phyloP scores from a whole-genome alignment of 2,888 invertebrate genomes.

The Glaucopsyche alexis region DNA sequence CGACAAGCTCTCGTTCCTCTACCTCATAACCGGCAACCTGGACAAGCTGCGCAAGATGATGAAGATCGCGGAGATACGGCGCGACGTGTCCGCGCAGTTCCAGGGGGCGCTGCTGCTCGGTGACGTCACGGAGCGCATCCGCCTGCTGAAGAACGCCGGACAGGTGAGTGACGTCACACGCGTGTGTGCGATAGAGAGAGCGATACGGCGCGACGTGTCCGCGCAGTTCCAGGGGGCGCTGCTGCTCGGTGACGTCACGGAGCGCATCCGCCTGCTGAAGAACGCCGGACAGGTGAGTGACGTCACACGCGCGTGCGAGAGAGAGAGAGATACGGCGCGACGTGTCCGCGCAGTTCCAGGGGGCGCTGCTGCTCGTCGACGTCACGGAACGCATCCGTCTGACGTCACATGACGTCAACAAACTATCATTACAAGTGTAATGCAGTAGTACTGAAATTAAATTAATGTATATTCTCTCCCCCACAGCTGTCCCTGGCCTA shows the following conservation, averaged over 20 bases:
- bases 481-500: slow-evolving; percentile 90
- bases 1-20: slow-evolving; percentile 98
- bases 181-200: background rate
- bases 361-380: slow-evolving; percentile 95
- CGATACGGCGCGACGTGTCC: background rate
- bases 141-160: slow-evolving; percentile 87
- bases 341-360: slow-evolving; percentile 86
- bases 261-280: slow-evolving; percentile 91
- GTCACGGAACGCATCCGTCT: slow-evolving; percentile 91
- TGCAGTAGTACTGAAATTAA: too few relatives aligned
- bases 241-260: slow-evolving; percentile 93
- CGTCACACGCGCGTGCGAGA: background rate
- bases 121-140: slow-evolving; percentile 93
- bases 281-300: slow-evolving; percentile 79
- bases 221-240: slow-evolving; percentile 94
- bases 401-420: background rate
- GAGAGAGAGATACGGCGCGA: background rate
- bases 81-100: slow-evolving; percentile 97
- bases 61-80: slow-evolving; percentile 98
- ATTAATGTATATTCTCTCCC: background rate
- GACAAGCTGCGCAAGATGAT: slow-evolving; percentile 99
- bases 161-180: slow-evolving; percentile 52
- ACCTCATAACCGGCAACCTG: slow-evolving; percentile 98
- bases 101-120: slow-evolving; percentile 96
- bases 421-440: too few relatives aligned